Percentiles rank a stretch among this genome's conserved stretches.
phyloP scores from a whole-genome alignment of 1,140 invertebrate species.

The Bicyclus anynana region DNA sequence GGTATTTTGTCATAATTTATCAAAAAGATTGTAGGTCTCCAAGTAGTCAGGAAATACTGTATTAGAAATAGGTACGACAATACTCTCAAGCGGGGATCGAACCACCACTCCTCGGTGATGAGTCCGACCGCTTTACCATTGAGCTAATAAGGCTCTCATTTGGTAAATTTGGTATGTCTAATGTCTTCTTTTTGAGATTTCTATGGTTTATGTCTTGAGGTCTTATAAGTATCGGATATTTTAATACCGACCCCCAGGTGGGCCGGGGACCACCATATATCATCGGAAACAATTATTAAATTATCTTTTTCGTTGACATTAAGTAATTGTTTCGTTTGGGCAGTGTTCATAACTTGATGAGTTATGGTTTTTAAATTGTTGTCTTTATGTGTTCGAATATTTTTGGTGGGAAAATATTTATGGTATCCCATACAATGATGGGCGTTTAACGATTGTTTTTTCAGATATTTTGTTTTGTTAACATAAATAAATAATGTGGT shows the following conservation, averaged over 20 bases:
- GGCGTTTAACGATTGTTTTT: neutral
- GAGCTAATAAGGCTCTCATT: too few relatives aligned
- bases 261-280: conserved; percentile 64
- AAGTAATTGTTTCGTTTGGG: conserved; percentile 70
- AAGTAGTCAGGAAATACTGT: too few relatives aligned
- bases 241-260: conserved; percentile 68
- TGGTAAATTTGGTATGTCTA: too few relatives aligned
- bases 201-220: too few relatives aligned
- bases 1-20: too few relatives aligned
- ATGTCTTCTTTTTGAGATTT: too few relatives aligned
- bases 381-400: conserved; percentile 51
- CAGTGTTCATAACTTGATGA: conserved; percentile 55
- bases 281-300: conserved; percentile 75
- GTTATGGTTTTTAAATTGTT: conserved; percentile 59
- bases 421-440: conserved; percentile 30
- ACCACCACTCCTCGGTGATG: too few relatives aligned
- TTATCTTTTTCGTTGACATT: conserved; percentile 76
- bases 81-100: too few relatives aligned
- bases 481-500: neutral
- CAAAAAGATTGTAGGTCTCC: too few relatives aligned
- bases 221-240: conserved; percentile 63
- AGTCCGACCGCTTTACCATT: too few relatives aligned
- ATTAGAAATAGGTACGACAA: too few relatives aligned
- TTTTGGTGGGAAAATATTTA: conserved; percentile 40
- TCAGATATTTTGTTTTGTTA: neutral